Conservation (phyloP, 2,113 vertebrate species). For the Zapus hudsonius region DNA sequence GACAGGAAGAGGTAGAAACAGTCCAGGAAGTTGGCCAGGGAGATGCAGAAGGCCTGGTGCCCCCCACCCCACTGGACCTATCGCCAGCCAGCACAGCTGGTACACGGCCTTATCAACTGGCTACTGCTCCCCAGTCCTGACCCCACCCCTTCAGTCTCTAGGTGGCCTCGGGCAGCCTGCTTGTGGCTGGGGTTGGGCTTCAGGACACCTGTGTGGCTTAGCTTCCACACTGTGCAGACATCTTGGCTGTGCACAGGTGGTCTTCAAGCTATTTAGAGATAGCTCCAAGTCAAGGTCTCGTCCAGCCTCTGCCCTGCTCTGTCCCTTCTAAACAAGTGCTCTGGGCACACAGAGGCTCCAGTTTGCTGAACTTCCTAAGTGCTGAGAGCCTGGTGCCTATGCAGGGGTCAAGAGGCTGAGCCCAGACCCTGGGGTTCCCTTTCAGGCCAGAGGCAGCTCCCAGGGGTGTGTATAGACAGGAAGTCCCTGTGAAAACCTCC, state of each 20-base stretch:
- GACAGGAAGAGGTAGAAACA: not conserved
- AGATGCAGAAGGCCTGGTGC: no score
- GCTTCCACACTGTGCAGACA: not conserved
- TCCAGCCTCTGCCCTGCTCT: not conserved
- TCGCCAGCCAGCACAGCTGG: not conserved
- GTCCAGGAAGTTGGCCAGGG: not conserved
- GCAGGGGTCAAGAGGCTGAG: not conserved
- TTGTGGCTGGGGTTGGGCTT: not conserved
- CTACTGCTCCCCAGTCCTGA: not conserved
- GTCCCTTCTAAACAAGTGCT: not conserved
- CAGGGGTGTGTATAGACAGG: not conserved
- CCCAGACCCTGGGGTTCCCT: not conserved
- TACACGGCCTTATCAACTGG: not conserved
- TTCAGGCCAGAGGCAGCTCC: not conserved
- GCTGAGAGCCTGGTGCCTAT: not conserved
- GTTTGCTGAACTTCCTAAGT: not conserved
- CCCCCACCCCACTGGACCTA: not conserved
- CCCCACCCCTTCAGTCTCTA: not conserved
- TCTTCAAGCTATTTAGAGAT: not conserved
- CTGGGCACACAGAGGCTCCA: rapidly evolving
- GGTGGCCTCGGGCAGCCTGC: not conserved
- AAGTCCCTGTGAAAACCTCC: not conserved
- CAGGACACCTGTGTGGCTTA: rapidly evolving
- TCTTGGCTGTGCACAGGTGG: not conserved
- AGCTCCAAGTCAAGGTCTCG: not conserved